Base-by-base conservation (phyloP, 2,113 vertebrate genomes). In the Mormyrus lacerda region DNA sequence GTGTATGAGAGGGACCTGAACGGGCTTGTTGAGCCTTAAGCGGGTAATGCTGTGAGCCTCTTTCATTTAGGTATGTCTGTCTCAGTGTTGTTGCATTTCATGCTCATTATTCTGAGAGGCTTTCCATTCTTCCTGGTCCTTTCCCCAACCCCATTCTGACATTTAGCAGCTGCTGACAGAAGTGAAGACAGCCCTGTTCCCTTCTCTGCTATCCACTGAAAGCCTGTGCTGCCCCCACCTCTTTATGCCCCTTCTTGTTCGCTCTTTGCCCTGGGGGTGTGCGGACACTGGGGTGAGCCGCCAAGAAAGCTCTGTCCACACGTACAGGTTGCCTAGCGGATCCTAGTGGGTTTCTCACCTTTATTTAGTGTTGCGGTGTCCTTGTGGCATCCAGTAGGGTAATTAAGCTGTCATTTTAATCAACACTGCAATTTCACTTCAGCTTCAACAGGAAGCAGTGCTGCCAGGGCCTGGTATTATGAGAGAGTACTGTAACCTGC, bases 131-230 rank as follows among this genome's bases (percentile, higher is more conserved):
- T 27, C n/a, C n/a, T 65, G 24, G 24, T 65, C 58, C 55, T n/a
- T 61, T n/a, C 55, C n/a, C 24, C 53, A 58, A 5, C n/a, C 79
- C 51, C 91, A 84, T 94, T 92, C 93, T 94, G 93, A 94, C 89
- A 94, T 95, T 95, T 95, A 93, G 91, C 91, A 90, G 91, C 94
- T 95, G 94, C 94, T 94, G 95, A 94, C 89, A 69, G 93, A 92
- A 93, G 93, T 95, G 93, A 92, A 95, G 94, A 93, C 91, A 83
- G 89, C 85, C 69, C 69, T n/a, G 73, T 55, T 90, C 89, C 88
- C 27, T 17, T 17, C 35, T 45, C 55, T 65, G 24, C 2, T 27
- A 73, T 7, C 13, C 42, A 27, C 45, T 39, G 2, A 35, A 84
- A 58, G 17, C 55, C 58, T 8, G 27, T 88, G 89, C 89, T 91